Percentiles rank a stretch among this genome's conserved stretches.
Conservation (phyloP, 2,888 invertebrate genomes). For the Hydraecia micacea region DNA sequence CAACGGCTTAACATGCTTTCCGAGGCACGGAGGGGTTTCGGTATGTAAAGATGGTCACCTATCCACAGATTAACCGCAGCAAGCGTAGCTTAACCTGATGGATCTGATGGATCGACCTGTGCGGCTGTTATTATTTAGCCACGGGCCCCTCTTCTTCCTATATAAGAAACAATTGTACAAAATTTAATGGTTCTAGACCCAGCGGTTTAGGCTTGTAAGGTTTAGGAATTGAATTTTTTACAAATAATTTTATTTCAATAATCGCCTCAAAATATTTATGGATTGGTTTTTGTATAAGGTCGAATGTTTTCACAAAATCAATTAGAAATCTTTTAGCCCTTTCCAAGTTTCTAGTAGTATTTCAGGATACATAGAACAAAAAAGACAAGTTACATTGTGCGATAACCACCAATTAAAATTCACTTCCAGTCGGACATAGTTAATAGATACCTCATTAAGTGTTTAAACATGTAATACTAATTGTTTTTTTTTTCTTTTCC, state of each 20-base stretch:
- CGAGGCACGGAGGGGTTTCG: too few species aligned
- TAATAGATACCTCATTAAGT: slow-evolving; percentile 33
- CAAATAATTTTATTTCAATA: background rate
- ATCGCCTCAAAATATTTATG: background rate
- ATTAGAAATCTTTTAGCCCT: slow-evolving; percentile 20
- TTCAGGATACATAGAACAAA: slow-evolving; percentile 36
- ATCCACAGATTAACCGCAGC: too few species aligned
- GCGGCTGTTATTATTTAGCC: too few species aligned
- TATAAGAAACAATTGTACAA: too few species aligned
- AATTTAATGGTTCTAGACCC: too few species aligned
- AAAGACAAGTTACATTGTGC: slow-evolving; percentile 28
- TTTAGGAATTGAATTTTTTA: background rate
- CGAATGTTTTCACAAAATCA: background rate
- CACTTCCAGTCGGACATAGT: slow-evolving; percentile 43
- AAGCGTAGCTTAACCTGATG: too few species aligned
- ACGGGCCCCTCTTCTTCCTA: too few species aligned
- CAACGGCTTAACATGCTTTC: too few species aligned
- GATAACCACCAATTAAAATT: slow-evolving; percentile 33
- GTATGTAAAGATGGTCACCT: too few species aligned
- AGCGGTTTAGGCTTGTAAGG: background rate
- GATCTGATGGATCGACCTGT: too few species aligned
- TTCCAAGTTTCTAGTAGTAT: slow-evolving; percentile 9
- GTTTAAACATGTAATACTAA: slow-evolving; percentile 30
- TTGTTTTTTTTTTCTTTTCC: slow-evolving; percentile 64
- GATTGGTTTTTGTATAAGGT: background rate